Percentiles rank a stretch among this genome's conserved stretches.
phyloP scores from a whole-genome alignment of 2,797 vertebrate genomes.

The Sternotherus odoratus region DNA sequence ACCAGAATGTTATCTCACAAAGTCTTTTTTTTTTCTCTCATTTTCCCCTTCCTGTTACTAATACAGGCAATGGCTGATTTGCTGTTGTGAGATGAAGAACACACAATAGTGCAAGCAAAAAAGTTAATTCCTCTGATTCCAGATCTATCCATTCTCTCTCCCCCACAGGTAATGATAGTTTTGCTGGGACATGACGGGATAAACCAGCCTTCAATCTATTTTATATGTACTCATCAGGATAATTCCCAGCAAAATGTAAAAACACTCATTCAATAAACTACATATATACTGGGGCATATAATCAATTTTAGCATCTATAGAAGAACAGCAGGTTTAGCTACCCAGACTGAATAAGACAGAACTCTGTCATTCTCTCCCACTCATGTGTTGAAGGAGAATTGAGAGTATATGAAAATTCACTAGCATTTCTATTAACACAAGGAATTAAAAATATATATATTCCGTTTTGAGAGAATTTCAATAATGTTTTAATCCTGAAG shows the following conservation, averaged over 20 bases:
- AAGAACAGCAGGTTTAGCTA: not conserved
- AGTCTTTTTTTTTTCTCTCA: constrained; percentile 31
- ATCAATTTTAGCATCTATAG: not conserved
- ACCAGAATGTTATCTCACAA: constrained; percentile 42
- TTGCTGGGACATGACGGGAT: not conserved
- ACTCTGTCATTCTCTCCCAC: not conserved
- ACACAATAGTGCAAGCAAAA: constrained; percentile 17
- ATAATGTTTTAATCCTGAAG: not conserved
- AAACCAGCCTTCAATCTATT: not conserved
- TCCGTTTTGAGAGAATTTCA: not conserved
- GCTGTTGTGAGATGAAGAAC: not conserved
- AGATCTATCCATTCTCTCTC: not conserved
- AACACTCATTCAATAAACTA: not conserved
- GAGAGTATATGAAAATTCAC: not conserved
- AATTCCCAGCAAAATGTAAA: not conserved
- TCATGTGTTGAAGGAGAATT: not conserved
- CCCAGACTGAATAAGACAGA: not conserved
- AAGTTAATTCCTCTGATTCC: not conserved
- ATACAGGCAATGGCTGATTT: constrained; percentile 30
- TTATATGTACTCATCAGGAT: not conserved
- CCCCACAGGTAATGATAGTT: not conserved
- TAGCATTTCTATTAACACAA: not conserved
- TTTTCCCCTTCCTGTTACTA: constrained; percentile 11
- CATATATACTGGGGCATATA: not conserved
- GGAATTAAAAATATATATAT: not conserved